Base-by-base conservation (phyloP, 2,888 invertebrate genomes). In the Laspeyria flexula region DNA sequence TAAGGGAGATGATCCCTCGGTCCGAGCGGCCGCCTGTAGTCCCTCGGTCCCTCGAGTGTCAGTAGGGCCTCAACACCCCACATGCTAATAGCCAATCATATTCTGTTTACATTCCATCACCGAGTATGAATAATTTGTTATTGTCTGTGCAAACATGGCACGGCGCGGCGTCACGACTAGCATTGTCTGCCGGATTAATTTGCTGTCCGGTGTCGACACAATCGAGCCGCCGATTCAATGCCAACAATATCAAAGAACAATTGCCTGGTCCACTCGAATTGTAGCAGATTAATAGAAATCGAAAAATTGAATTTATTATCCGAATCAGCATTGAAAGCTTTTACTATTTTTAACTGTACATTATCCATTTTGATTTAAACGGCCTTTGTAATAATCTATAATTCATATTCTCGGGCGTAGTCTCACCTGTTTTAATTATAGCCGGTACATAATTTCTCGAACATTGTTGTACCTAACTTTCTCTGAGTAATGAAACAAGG, bases 61-160 rank as follows among this genome's bases (percentile, higher is more conserved):
- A 53, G 69, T 63, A 61, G 66, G 68, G 73, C 75, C 72, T 71
- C 73, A 68, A 80, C 84, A 78, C 85, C 86, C 85, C 74, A 78
- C 87, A 88, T 88, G 88, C 82, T 90, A 90, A 91, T 89, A 90
- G 85, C 90, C 92, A 92, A 92, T 92, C 91, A 92, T 90, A 89
- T 90, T 90, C 88, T 92, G 92, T 92, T 91, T 92, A 90, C 90
- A 91, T 92, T 92, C 88, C 91, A 92, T 92, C 91, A 87, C 77
- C 74, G 86, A 83, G 86, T 86, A 90, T 92, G 92, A 91, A 92
- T 92, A 90, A 92, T 92, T 90, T 88, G 90, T 88, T 91, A 90
- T 90, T 89, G 90, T 90, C 89, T 87, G 79, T 66, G 81, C 85
- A 89, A 90, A 90, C 86, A 88, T 73, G 77, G 76, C 73, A 77